Percentiles rank a stretch among this genome's conserved stretches.
Evolutionary conservation across 2,888 invertebrate genomes (phyloP).

Genomic region (Poecilobothrus nobilitatus): DNA sequence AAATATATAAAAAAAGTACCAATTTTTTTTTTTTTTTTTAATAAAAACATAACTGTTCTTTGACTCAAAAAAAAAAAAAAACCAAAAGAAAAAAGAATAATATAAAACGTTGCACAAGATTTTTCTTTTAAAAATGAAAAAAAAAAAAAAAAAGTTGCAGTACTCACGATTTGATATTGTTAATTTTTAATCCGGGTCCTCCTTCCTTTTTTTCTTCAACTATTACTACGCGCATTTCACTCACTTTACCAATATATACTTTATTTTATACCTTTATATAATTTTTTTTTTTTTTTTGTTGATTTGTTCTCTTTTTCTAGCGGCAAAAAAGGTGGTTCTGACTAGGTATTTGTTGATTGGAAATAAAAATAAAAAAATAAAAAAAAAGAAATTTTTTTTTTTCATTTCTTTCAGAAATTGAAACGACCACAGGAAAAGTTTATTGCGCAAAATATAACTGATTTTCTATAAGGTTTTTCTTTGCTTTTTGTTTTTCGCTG

Average conservation of each 20-base stretch:
- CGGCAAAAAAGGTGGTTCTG: not conserved
- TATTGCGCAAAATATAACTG: not conserved
- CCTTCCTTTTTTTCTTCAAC: no score
- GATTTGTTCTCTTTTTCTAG: not conserved
- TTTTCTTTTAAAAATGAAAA: not conserved
- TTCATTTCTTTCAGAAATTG: no score
- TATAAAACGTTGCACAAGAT: not conserved
- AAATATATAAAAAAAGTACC: not conserved
- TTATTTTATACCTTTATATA: not conserved
- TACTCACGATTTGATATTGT: constrained; percentile 2
- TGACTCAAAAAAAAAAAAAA: not conserved
- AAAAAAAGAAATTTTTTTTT: no score
- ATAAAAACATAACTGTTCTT: constrained; percentile 1
- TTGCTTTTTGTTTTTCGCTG: not conserved
- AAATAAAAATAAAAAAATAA: not conserved
- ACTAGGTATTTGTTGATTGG: constrained; percentile 4
- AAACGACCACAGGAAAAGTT: constrained; percentile 4
- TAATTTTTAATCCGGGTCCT: not conserved
- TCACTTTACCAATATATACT: not conserved
- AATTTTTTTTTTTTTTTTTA: not conserved
- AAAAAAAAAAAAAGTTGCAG: not conserved
- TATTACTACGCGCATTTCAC: not conserved
- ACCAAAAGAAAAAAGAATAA: no score
- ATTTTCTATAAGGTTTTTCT: not conserved
- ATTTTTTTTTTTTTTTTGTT: not conserved